Percentiles rank a stretch among this genome's conserved stretches.
phyloP scores from a whole-genome alignment of 2,888 invertebrate species.

The Metacarcinus magister region DNA sequence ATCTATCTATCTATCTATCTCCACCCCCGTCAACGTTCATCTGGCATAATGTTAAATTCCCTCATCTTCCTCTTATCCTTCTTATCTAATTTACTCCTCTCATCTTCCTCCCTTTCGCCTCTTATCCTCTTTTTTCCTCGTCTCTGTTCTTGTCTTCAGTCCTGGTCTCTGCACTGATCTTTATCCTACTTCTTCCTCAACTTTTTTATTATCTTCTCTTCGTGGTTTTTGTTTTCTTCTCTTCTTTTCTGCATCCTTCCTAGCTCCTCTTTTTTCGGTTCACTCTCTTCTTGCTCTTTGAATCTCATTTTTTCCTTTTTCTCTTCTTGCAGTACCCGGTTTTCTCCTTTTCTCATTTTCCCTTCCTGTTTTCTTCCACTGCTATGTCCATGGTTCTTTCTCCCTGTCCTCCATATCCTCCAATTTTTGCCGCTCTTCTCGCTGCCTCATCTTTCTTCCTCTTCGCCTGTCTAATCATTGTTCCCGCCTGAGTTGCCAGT shows the following conservation, averaged over 20 bases:
- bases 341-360: constrained; percentile 32
- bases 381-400: background rate
- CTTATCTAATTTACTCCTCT: too few species aligned
- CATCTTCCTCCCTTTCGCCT: background rate
- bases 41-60: too few species aligned
- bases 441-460: background rate
- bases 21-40: too few species aligned
- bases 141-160: too few species aligned
- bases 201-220: background rate
- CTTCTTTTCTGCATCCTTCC: too few species aligned
- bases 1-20: too few species aligned
- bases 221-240: too few species aligned
- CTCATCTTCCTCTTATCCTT: background rate
- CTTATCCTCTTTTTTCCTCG: background rate
- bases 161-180: too few species aligned
- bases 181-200: too few species aligned
- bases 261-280: too few species aligned
- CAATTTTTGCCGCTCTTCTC: background rate
- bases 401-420: background rate
- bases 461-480: background rate
- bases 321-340: background rate
- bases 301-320: too few species aligned
- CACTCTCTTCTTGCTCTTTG: too few species aligned
- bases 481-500: background rate
- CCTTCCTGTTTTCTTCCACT: background rate